Evolutionary conservation across 2,888 invertebrate species (phyloP).

Genomic region (Hypsopygia costalis): DNA sequence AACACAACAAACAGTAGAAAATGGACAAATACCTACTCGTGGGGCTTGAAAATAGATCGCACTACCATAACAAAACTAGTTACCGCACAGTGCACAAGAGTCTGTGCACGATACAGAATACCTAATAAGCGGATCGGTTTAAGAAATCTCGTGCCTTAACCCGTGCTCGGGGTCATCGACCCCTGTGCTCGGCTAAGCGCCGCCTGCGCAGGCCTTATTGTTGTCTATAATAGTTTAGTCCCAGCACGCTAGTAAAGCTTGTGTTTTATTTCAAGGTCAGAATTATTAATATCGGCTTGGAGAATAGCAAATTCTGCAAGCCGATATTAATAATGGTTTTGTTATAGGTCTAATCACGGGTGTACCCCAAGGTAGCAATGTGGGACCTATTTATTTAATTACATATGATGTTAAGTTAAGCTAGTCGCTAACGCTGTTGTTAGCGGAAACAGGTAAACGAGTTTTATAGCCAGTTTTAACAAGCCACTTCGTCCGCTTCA

Average conservation of each 20-base stretch:
- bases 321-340: background rate
- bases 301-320: constrained; percentile 11
- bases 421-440: too few species aligned
- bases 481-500: too few species aligned
- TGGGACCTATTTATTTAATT: background rate
- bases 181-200: constrained; percentile 55
- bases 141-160: constrained; percentile 72
- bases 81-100: constrained; percentile 22
- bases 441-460: too few species aligned
- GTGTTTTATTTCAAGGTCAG: constrained; percentile 49
- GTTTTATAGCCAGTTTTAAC: too few species aligned
- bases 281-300: too few species aligned
- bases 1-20: background rate
- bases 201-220: constrained; percentile 64
- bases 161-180: constrained; percentile 58
- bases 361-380: background rate
- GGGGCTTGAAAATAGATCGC: constrained; percentile 15
- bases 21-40: background rate
- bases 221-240: constrained; percentile 50
- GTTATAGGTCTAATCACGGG: background rate
- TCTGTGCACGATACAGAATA: constrained; percentile 52
- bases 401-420: too few species aligned
- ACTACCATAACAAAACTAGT: constrained; percentile 31
- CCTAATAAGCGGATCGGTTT: constrained; percentile 73
- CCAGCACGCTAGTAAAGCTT: constrained; percentile 21